phyloP scores from a whole-genome alignment of 2,113 vertebrate genomes.

The Anoura caudifer region DNA sequence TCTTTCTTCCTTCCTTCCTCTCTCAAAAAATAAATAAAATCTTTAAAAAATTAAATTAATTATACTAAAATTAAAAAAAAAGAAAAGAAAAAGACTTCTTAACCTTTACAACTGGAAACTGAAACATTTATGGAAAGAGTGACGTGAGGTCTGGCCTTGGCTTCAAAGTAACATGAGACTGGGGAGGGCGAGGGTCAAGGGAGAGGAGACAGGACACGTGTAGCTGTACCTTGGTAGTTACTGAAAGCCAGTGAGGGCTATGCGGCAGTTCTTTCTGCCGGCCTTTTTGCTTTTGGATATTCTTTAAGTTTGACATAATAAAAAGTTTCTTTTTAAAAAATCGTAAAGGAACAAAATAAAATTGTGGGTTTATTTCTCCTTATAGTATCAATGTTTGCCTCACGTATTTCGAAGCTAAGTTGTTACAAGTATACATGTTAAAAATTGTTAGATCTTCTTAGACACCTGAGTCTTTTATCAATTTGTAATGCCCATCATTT shows the following conservation, averaged over 20 bases:
- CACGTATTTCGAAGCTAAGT: neutral
- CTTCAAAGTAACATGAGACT: neutral
- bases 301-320: neutral
- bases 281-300: neutral
- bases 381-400: neutral
- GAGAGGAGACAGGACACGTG: neutral
- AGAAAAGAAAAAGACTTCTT: neutral
- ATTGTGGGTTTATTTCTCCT: neutral
- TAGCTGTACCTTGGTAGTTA: neutral
- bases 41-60: neutral
- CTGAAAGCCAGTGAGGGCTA: accelerated
- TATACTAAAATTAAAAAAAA: neutral
- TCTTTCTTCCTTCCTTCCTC: no score
- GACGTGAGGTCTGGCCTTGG: neutral
- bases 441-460: neutral
- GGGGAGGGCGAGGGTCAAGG: neutral
- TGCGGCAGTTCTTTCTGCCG: neutral
- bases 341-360: neutral
- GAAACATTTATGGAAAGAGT: neutral
- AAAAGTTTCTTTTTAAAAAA: neutral
- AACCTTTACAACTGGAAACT: neutral
- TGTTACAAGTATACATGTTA: neutral
- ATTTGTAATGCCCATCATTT: neutral
- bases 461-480: neutral
- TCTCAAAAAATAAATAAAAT: neutral